phyloP scores from a whole-genome alignment of 2,113 vertebrate species.

The Pygoscelis adeliae region DNA sequence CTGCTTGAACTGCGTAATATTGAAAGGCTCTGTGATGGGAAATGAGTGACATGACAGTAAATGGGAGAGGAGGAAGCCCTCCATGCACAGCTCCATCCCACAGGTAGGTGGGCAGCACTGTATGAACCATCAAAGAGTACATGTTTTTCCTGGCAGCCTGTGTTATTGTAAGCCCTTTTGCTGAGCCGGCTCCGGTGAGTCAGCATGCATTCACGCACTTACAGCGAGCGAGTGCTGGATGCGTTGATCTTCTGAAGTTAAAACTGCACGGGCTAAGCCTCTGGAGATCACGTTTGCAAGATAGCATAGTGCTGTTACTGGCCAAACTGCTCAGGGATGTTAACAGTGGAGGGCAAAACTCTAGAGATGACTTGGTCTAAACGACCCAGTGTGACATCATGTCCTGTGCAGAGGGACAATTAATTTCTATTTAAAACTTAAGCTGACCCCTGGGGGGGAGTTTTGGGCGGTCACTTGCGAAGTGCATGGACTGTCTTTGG shows the following conservation, averaged over 20 bases:
- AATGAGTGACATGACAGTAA: background rate
- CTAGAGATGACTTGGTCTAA: background rate
- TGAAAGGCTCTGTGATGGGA: conserved; percentile 41
- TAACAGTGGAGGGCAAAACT: background rate
- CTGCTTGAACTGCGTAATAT: background rate
- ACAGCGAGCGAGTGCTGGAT: background rate
- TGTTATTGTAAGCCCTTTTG: background rate
- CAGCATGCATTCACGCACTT: background rate
- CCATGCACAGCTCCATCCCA: background rate
- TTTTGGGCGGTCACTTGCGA: background rate
- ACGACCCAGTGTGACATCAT: accelerated
- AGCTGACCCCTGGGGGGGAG: no score
- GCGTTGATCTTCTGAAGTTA: background rate
- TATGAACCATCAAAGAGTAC: background rate
- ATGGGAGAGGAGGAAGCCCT: background rate
- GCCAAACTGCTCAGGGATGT: background rate
- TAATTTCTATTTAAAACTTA: background rate
- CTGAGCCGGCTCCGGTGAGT: background rate
- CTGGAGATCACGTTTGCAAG: background rate
- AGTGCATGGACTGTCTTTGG: background rate
- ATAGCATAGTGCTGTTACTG: background rate
- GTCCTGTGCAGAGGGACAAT: background rate
- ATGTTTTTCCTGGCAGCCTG: conserved; percentile 8
- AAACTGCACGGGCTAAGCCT: background rate
- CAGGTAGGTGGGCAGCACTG: background rate